A percentile compares a stretch with the other conserved stretches of the same genome.
These are phyloP conservation scores for Ochotona curzoniae DNA, from an alignment of 2,113 vertebrate species.

Conservation along the genomic window DNA sequence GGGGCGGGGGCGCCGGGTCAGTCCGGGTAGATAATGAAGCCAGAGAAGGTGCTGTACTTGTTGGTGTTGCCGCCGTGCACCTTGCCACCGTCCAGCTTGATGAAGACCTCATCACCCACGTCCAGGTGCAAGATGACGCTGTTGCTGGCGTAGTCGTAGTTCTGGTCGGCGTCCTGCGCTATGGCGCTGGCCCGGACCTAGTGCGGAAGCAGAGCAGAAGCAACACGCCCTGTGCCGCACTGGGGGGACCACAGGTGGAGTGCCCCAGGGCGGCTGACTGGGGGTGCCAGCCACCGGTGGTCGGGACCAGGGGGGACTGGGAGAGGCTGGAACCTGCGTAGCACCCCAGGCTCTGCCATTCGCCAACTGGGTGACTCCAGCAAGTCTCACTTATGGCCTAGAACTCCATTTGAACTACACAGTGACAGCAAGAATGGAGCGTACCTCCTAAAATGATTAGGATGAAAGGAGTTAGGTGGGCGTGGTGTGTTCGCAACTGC, in stretches of 20 bases:
- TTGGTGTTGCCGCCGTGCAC: constrained; percentile 96
- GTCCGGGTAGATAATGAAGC: constrained; percentile 96
- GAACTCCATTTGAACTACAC: background rate
- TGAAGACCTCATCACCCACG: constrained; percentile 94
- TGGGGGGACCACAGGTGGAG: background rate
- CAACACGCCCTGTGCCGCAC: background rate
- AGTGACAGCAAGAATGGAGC: background rate
- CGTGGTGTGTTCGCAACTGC: background rate
- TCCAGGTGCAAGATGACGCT: constrained; percentile 95
- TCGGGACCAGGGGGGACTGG: background rate
- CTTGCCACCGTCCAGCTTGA: constrained; percentile 95
- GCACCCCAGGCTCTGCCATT: background rate
- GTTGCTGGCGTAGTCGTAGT: constrained; percentile 96
- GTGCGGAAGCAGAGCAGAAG: background rate
- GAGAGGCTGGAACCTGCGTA: background rate
- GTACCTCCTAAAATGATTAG: background rate
- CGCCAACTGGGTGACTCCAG: background rate
- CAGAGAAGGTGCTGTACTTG: constrained; percentile 97
- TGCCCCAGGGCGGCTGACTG: background rate
- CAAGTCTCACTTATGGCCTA: background rate
- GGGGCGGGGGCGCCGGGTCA: constrained; percentile 75
- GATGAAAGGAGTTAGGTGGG: background rate
- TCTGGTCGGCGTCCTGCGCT: constrained; percentile 90
- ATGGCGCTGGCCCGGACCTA: constrained; percentile 94
- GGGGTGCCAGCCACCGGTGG: too few species aligned